phyloP scores from a whole-genome alignment of 1,140 invertebrate species.

The Tenebrio molitor region DNA sequence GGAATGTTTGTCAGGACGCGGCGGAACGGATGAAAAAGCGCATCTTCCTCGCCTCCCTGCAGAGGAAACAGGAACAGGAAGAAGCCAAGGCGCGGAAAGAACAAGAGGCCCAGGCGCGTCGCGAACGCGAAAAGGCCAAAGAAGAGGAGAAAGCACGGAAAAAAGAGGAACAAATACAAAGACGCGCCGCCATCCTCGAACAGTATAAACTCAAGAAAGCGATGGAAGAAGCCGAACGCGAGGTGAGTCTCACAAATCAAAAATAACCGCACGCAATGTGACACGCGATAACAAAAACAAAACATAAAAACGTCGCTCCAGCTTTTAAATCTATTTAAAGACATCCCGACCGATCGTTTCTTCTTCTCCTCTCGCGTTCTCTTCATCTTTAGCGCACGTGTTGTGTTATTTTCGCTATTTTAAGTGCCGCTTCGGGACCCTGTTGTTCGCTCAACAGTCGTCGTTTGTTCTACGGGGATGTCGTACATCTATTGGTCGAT shows the following conservation, averaged over 20 bases:
- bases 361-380: not conserved
- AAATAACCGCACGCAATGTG: slow-evolving; percentile 38
- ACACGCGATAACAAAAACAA: slow-evolving; percentile 7
- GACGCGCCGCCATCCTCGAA: slow-evolving; percentile 90
- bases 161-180: slow-evolving; percentile 91
- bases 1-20: slow-evolving; percentile 79
- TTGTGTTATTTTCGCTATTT: slow-evolving; percentile 42
- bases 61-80: slow-evolving; percentile 90
- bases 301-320: not conserved
- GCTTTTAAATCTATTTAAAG: slow-evolving; percentile 16
- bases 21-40: slow-evolving; percentile 92
- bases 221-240: slow-evolving; percentile 90
- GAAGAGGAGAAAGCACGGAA: slow-evolving; percentile 88
- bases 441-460: not conserved
- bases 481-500: slow-evolving; percentile 65
- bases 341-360: not conserved
- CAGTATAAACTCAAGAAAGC: slow-evolving; percentile 96
- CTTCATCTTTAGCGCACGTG: not conserved
- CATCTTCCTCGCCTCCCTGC: slow-evolving; percentile 88
- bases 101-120: slow-evolving; percentile 83
- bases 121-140: slow-evolving; percentile 85
- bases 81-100: slow-evolving; percentile 88
- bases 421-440: not conserved
- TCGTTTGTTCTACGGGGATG: slow-evolving; percentile 52
- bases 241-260: slow-evolving; percentile 71